Percentiles rank a stretch among this genome's conserved stretches.
phyloP scores from a whole-genome alignment of 1,140 invertebrate species.

The Macrocentrus cingulum region DNA sequence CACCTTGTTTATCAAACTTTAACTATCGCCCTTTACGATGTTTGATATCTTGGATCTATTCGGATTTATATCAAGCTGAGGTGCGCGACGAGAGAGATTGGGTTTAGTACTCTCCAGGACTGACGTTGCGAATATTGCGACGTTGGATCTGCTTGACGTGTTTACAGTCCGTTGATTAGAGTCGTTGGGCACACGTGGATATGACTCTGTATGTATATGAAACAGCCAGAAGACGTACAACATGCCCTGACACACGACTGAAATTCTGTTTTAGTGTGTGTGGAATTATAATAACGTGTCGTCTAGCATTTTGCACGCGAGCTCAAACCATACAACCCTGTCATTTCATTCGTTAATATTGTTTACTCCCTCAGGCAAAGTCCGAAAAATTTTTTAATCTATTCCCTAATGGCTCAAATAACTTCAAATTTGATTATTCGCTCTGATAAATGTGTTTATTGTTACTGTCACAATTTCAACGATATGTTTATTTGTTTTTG shows the following conservation, averaged over 20 bases:
- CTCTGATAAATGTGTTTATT: background rate
- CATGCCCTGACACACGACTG: background rate
- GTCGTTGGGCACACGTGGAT: background rate
- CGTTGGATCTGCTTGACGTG: slow-evolving; percentile 15
- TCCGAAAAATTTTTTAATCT: background rate
- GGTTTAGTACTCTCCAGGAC: background rate
- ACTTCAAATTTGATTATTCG: background rate
- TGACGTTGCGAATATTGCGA: background rate
- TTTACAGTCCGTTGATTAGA: slow-evolving; percentile 23
- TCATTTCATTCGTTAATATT: slow-evolving; percentile 3
- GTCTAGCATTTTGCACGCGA: background rate
- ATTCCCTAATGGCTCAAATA: background rate
- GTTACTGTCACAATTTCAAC: background rate
- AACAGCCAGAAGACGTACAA: background rate
- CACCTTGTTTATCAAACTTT: too few relatives aligned
- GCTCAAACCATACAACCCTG: background rate
- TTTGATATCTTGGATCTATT: too few relatives aligned
- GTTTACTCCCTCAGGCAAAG: background rate
- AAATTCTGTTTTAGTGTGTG: too few relatives aligned
- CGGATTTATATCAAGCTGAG: too few relatives aligned
- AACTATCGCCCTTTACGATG: too few relatives aligned
- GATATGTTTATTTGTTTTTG: background rate
- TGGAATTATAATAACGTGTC: background rate
- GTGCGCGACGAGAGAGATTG: too few relatives aligned
- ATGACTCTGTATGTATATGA: background rate